phyloP scores from a whole-genome alignment of 2,888 invertebrate genomes.

The Heliconius ismenius region DNA sequence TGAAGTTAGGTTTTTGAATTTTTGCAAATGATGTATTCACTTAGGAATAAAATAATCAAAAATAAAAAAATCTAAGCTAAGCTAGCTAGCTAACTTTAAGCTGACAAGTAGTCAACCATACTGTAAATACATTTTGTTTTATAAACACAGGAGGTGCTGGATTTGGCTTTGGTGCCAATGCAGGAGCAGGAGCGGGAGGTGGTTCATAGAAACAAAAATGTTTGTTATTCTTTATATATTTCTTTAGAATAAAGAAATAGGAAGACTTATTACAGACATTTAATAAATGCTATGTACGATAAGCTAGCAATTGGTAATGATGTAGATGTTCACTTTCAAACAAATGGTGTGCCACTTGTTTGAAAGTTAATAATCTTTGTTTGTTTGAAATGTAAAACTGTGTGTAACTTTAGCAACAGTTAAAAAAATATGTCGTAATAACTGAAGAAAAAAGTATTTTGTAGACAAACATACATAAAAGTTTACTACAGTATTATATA shows the following conservation, averaged over 20 bases:
- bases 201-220: constrained; percentile 19
- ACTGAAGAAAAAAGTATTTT: neutral
- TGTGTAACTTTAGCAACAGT: neutral
- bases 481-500: neutral
- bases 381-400: neutral
- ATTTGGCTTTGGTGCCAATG: constrained; percentile 22
- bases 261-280: too few relatives aligned
- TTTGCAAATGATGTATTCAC: too few relatives aligned
- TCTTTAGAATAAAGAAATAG: neutral
- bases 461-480: neutral
- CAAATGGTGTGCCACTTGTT: neutral
- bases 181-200: constrained; percentile 7
- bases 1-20: too few relatives aligned
- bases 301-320: too few relatives aligned
- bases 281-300: neutral
- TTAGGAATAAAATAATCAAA: too few relatives aligned
- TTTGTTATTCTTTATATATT: neutral
- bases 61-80: too few relatives aligned
- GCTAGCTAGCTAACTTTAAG: too few relatives aligned
- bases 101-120: too few relatives aligned
- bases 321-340: too few relatives aligned
- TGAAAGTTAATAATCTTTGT: too few relatives aligned
- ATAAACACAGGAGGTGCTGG: constrained; percentile 8
- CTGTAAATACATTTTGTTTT: neutral
- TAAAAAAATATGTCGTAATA: neutral